Base-by-base conservation (phyloP, 2,113 vertebrate genomes). In the Mystacornis crossleyi region DNA sequence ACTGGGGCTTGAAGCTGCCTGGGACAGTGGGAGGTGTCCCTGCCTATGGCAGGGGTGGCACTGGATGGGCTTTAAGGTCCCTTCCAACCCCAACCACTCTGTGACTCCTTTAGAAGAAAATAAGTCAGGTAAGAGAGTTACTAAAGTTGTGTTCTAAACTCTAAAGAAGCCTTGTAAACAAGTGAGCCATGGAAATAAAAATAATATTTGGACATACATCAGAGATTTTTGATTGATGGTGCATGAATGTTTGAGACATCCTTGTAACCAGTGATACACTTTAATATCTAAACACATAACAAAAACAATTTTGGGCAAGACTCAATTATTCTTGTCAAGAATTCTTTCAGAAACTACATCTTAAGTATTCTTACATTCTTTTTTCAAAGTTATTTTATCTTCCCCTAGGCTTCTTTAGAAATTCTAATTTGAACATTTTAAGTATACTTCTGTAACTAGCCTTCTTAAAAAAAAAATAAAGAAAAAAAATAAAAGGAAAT, bases 51-150 rank as follows among this genome's bases (percentile, higher is more conserved):
- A 58, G 29, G 43, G 10, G 42, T 29, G 40, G 18, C 0, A 12
- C 2, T 4, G 43, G 24, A 4, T 50, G 29, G 6, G 7, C 3
- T 70, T 42, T 23, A 2, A 3, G 8, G 6, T 18, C 12, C 10
- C 12, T 51, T 5, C 36, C 25, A 42, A 8, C 15, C 4, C 54
- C 24, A 70, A 61, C 4, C 6, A 2, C 21, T 40, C 20, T 36
- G 4, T 31, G 26, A 19, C 21, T 61, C 21, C 26, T 26, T 43
- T 55, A 21, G 10, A 55, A 45, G 19, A 67, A 6, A 55, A 5
- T 6, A 66, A 67, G 16, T 29, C 34, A 55, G 8, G 3, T n/a
- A 64, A 79, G 12, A 91, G 14, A 31, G 24, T 36, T 67, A 34
- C 18, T 26, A 3, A 58, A 38, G 4, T 31, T 58, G 14, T 64